Evolutionary conservation across 1,140 invertebrate genomes (phyloP).

Genomic region (Acyrthosiphon pisum): DNA sequence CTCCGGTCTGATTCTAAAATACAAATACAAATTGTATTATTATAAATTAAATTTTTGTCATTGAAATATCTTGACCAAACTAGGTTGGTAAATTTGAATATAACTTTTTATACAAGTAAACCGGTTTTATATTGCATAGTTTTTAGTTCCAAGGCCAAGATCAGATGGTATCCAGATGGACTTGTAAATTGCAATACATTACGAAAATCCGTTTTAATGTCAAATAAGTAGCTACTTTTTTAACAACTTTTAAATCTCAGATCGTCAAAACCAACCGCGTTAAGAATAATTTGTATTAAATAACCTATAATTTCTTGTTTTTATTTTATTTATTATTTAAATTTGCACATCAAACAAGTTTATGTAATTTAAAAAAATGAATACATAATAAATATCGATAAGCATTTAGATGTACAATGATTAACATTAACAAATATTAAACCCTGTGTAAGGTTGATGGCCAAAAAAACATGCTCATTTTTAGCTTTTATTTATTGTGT

Average conservation of each 20-base stretch:
- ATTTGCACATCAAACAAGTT: neutral
- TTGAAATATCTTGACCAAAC: neutral
- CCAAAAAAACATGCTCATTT: neutral
- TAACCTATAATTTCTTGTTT: neutral
- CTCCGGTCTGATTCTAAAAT: neutral
- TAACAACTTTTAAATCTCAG: neutral
- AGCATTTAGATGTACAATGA: neutral
- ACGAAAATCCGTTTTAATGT: neutral
- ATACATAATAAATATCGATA: too few species aligned
- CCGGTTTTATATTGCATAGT: conserved; percentile 6
- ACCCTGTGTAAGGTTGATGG: neutral
- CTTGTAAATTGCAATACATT: neutral
- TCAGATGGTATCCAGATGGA: neutral
- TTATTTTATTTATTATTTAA: neutral
- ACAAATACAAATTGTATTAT: conserved; percentile 2
- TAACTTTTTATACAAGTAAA: neutral
- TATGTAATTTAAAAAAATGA: neutral
- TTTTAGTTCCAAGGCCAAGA: conserved; percentile 13
- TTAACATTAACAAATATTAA: neutral
- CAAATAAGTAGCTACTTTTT: neutral
- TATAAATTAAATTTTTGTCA: neutral
- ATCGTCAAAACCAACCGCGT: neutral
- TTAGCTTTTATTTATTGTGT: neutral
- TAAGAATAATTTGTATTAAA: neutral
- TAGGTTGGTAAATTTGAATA: neutral